Conservation (phyloP, 64 coral and sea anemone genomes). For the Acropora tenuis region DNA sequence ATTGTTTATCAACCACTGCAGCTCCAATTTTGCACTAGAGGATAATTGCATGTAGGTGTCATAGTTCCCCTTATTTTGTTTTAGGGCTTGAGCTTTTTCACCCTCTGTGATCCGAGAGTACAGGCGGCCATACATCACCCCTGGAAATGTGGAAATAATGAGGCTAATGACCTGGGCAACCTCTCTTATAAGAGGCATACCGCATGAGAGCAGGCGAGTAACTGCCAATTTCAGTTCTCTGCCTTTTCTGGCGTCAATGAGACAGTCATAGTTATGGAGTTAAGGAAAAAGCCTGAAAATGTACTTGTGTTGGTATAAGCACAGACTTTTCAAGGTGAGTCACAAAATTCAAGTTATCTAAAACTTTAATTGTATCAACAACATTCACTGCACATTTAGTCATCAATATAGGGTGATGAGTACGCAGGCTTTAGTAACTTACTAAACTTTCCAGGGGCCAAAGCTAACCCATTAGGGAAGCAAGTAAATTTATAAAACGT, state of each 20-base stretch:
- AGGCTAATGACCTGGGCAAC: neutral
- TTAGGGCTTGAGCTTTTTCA: constrained; percentile 5
- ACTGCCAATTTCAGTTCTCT: neutral
- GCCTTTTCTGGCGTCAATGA: constrained; percentile 17
- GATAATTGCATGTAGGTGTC: neutral
- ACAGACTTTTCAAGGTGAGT: constrained; percentile 53
- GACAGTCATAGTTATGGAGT: constrained; percentile 37
- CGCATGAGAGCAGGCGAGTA: neutral
- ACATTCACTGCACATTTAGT: constrained; percentile 37
- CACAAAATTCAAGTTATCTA: constrained; percentile 55
- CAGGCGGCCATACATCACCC: constrained; percentile 3
- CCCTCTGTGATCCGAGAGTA: constrained; percentile 32
- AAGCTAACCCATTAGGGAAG: constrained; percentile 60
- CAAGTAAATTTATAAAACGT: constrained; percentile 62
- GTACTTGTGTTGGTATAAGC: constrained; percentile 30
- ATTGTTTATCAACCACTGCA: neutral
- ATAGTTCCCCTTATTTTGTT: neutral
- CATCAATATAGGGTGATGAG: constrained; percentile 41
- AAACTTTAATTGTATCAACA: constrained; percentile 39
- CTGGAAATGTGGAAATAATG: constrained; percentile 11
- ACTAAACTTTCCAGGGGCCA: constrained; percentile 52
- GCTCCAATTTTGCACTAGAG: neutral
- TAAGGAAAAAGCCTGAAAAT: constrained; percentile 39
- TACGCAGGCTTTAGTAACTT: constrained; percentile 51
- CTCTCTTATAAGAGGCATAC: neutral